A percentile compares a stretch with the other conserved stretches of the same genome.
Evolutionary conservation across 2,888 invertebrate species (phyloP).

Genomic region (Spilosoma lubricipeda): DNA sequence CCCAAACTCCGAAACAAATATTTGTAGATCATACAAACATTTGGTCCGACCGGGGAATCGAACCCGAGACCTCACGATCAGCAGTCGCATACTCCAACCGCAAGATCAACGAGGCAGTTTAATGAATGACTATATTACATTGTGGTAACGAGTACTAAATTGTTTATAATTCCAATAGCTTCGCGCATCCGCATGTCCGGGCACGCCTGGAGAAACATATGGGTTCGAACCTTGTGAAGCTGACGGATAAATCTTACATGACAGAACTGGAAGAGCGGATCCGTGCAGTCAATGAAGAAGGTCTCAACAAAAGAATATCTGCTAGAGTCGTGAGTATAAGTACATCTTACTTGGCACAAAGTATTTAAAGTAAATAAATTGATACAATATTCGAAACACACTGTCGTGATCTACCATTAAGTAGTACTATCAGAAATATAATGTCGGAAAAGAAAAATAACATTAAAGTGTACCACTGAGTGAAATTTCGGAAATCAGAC

Average conservation of each 20-base stretch:
- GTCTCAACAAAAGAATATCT: conserved; percentile 88
- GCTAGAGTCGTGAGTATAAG: conserved; percentile 85
- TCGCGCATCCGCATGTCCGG: conserved; percentile 88
- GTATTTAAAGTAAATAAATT: not conserved
- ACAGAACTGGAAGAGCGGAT: conserved; percentile 88
- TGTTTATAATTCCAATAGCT: conserved; percentile 73
- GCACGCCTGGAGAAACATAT: conserved; percentile 89
- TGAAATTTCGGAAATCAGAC: no score
- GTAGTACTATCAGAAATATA: no score
- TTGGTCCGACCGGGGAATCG: no score
- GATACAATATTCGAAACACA: not conserved
- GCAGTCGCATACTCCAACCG: no score
- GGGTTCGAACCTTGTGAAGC: conserved; percentile 89
- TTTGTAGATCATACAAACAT: no score
- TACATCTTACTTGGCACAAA: not conserved
- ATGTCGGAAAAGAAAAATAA: no score
- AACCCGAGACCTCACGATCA: no score
- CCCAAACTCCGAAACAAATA: no score
- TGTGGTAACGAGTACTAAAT: not conserved
- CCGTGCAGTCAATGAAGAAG: conserved; percentile 87
- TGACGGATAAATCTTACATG: conserved; percentile 90
- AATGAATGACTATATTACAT: not conserved
- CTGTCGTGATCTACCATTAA: not conserved
- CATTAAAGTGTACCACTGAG: no score
- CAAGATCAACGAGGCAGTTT: no score